Evolutionary conservation across 2,888 invertebrate genomes (phyloP), one percentile per base, ranked within the genome.

Genomic region (Pristionchus exspectatus): DNA sequence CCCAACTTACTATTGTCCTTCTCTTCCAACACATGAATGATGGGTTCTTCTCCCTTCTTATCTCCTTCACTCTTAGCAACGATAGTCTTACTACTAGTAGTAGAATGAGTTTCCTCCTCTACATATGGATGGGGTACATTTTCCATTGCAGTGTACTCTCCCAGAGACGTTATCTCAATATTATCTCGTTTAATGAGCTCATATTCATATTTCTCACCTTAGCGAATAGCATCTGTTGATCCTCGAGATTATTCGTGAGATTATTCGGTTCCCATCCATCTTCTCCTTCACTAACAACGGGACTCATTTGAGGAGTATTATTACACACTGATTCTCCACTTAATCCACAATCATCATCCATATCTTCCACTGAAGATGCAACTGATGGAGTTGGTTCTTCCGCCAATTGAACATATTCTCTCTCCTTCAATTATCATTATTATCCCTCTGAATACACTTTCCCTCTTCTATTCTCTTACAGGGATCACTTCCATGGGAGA

Each of bases 271-370:
- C 90, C 38, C 84, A 85, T 21, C 18, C 63, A 16, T 91, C 92
- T 30, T 90, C 92, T n/a, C 90, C 90, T 69, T 92, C 92, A 18
- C 91, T 91, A 5, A 92, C 92, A 77, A 90, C 90, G 9, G 92
- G 92, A 24, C 91, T 90, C 88, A 92, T 90, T 88, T 92, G 83
- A 21, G 69, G 86, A 72, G 72, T 86, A 14, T 85, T 89, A 38
- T 83, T 89, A 30, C 66, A 89, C 27, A 89, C 38, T 38, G 83
- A 85, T 14, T 63, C 85, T 33, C 85, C 63, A 56, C 85, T 63
- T 33, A 63, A 27, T 50, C 50, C 81, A 81, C 50, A 81, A 50
- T 81, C 81, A 27, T 81, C 81, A n/a, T 81, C 81, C 81, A 81
- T 81, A 50, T 81, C 81, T 50, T 54, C 81, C 44, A 44, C 38